Base-by-base conservation (phyloP, 2,113 vertebrate species). In the Charadrius vociferus region DNA sequence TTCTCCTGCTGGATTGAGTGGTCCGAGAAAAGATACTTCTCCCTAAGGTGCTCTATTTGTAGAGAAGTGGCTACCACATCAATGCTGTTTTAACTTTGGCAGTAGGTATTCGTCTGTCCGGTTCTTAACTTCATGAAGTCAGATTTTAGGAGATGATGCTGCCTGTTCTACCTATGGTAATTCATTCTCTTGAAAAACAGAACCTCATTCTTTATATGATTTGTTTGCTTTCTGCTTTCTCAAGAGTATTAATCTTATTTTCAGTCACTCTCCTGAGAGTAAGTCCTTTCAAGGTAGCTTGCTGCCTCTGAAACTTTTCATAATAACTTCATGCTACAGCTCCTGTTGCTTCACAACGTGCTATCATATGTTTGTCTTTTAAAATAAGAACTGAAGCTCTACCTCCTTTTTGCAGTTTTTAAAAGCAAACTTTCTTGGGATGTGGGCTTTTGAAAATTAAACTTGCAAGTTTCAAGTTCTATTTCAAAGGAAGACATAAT, bases 361-460 rank as follows among this genome's bases (percentile, higher is more conserved):
- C 15, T 70, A 23, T 88, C 4, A 1, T 55, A 34, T 53, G 29
- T 74, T 87, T 85, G 30, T 53, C 30, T 85, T 85, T 84, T 65
- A 47, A 88, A 91, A 82, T 68, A 93, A 92, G 71, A 79, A 78
- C 23, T 95, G 53, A 87, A 89, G 13, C 53, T 89, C 41, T 79
- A 22, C n/a, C 55, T 88, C 29, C 29, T 50, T 77, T 80, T 83
- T 71, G 27, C 55, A 65, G 73, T 75, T 88, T 86, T 81, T 77
- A 52, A 89, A 91, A 89, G 82, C 55, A 80, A 71, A 90, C 16
- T 84, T 95, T 82, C 49, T 94, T 93, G 70, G 55, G 50, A 85
- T 75, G 23, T 39, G 74, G 55, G 18, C 56, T 92, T 91, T 88
- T 91, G 86, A 89, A 96, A 95, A 80, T 89, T 74, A 86, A 96